Conservation (phyloP, 2,888 invertebrate genomes). For the Agonopterix arenella region DNA sequence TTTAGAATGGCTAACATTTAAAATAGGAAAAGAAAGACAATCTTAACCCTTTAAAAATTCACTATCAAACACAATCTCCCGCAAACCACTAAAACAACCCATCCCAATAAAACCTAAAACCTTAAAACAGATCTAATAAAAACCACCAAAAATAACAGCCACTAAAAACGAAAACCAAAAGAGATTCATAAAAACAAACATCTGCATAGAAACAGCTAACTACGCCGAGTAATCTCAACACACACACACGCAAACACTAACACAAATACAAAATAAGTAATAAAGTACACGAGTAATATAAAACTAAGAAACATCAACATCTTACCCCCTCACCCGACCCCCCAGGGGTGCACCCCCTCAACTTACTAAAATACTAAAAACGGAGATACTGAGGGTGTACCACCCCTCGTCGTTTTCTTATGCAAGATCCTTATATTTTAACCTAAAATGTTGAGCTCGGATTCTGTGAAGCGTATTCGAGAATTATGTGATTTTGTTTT, state of each 20-base stretch:
- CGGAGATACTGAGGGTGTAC: slow-evolving; percentile 67
- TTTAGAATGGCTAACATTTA: no score
- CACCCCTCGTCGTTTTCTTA: slow-evolving; percentile 65
- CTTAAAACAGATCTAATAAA: slow-evolving; percentile 9
- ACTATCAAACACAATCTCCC: background rate
- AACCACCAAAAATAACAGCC: slow-evolving; percentile 9
- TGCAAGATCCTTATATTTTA: slow-evolving; percentile 77
- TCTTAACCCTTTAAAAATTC: no score
- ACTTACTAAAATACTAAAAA: slow-evolving; percentile 78
- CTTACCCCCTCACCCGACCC: slow-evolving; percentile 34
- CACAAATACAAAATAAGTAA: slow-evolving; percentile 72
- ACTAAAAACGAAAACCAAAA: slow-evolving; percentile 24
- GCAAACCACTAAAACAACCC: background rate
- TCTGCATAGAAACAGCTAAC: slow-evolving; percentile 57
- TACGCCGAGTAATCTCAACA: slow-evolving; percentile 28
- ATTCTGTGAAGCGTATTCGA: slow-evolving; percentile 25
- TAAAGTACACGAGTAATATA: slow-evolving; percentile 75
- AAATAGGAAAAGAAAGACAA: no score
- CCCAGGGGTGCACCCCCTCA: slow-evolving; percentile 64
- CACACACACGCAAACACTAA: slow-evolving; percentile 36
- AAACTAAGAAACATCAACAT: slow-evolving; percentile 78
- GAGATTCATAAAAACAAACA: slow-evolving; percentile 41
- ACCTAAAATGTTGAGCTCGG: slow-evolving; percentile 62
- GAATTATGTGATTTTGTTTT: slow-evolving; percentile 24
- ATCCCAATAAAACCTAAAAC: slow-evolving; percentile 1